Conservation (phyloP, 1,140 invertebrate genomes). For the Nebria ingens region DNA sequence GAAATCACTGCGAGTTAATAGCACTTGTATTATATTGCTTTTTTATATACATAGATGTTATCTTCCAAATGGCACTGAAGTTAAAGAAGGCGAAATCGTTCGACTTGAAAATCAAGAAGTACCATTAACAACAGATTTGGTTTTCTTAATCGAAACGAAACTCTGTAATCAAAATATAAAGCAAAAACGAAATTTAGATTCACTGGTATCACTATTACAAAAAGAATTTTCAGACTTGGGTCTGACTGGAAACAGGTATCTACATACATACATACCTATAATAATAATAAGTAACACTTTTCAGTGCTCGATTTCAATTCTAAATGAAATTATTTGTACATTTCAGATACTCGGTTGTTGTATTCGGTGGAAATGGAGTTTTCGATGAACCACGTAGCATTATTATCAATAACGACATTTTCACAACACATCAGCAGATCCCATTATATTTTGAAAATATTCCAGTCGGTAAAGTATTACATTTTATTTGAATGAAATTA, state of each 20-base stretch:
- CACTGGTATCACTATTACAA: constrained; percentile 50
- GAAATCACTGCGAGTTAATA: constrained; percentile 18
- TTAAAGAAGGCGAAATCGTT: constrained; percentile 61
- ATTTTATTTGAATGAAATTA: too few relatives aligned
- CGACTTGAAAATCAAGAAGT: constrained; percentile 39
- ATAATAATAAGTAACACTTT: too few relatives aligned
- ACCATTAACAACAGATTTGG: constrained; percentile 64
- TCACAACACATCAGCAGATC: constrained; percentile 46
- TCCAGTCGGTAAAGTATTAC: constrained; percentile 39
- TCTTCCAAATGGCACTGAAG: constrained; percentile 48
- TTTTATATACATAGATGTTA: constrained; percentile 40
- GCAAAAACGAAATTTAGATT: constrained; percentile 52
- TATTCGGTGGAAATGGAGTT: constrained; percentile 65
- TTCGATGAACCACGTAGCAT: constrained; percentile 57
- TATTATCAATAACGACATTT: constrained; percentile 50
- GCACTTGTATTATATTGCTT: constrained; percentile 6
- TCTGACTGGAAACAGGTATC: constrained; percentile 54
- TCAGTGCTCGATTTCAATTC: background rate
- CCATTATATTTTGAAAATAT: constrained; percentile 50
- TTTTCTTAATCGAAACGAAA: constrained; percentile 82
- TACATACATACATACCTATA: too few relatives aligned
- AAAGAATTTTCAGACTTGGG: constrained; percentile 52
- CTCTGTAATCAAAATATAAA: constrained; percentile 61
- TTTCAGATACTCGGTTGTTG: constrained; percentile 62
- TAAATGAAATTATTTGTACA: constrained; percentile 12